These are phyloP conservation scores for Epizoanthus ramosus DNA, from an alignment of 92 coral and sea anemone species.

Conservation along the genomic window DNA sequence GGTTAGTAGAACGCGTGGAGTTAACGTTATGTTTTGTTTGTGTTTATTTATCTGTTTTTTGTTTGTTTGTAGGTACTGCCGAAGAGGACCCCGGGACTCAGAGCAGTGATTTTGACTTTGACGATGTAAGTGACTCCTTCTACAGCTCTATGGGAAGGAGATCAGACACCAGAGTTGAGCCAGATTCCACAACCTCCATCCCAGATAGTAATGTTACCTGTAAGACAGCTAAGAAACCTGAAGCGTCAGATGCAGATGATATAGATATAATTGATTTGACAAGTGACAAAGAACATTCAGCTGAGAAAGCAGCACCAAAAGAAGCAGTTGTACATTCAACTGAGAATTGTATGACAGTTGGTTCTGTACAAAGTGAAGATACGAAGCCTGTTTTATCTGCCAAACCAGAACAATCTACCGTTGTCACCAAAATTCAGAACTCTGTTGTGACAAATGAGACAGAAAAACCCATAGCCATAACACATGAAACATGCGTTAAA, in stretches of 20 bases:
- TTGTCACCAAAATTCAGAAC: neutral
- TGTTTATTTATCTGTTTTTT: too few species aligned
- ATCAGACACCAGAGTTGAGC: neutral
- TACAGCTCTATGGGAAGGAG: conserved; percentile 56
- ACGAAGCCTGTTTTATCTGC: neutral
- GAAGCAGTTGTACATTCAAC: neutral
- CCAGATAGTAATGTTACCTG: neutral
- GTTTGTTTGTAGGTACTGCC: neutral
- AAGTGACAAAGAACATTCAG: conserved; percentile 53
- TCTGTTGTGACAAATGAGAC: neutral
- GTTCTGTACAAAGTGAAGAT: neutral
- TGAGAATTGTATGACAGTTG: neutral
- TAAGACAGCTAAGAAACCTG: neutral
- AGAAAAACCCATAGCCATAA: neutral
- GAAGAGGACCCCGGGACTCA: conserved; percentile 44
- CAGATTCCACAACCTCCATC: conserved; percentile 28
- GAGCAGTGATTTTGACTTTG: conserved; percentile 76
- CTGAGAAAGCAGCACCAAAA: neutral
- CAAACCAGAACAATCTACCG: neutral
- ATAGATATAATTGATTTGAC: conserved; percentile 53
- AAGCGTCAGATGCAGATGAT: neutral
- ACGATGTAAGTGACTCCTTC: conserved; percentile 66
- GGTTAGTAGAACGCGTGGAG: too few species aligned
- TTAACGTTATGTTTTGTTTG: too few species aligned
- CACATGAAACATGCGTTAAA: too few species aligned